Evolutionary conservation across 2,113 vertebrate genomes (phyloP).

Genomic region (Phalacrocorax brasilianus): DNA sequence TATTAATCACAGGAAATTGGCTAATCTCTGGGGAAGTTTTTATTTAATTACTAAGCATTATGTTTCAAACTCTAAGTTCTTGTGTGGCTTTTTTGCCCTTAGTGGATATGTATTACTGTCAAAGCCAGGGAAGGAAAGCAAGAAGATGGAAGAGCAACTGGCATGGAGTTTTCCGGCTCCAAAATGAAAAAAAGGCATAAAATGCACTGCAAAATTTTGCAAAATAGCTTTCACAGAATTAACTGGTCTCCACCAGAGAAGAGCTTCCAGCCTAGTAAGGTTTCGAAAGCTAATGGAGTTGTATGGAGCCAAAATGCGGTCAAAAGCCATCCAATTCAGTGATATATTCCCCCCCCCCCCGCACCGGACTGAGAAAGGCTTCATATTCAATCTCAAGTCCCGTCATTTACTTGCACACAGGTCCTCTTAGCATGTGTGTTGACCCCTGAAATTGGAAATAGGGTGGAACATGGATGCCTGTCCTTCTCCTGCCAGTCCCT

Average conservation of each 20-base stretch:
- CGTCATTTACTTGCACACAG: neutral
- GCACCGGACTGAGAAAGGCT: neutral
- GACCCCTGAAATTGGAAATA: neutral
- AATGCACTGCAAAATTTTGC: neutral
- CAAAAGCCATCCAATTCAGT: neutral
- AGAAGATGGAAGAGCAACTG: neutral
- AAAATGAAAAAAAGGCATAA: neutral
- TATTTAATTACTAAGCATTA: neutral
- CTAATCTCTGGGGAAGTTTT: neutral
- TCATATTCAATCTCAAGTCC: neutral
- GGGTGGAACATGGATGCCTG: neutral
- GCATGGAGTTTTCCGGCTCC: neutral
- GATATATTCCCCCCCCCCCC: neutral
- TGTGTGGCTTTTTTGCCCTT: neutral
- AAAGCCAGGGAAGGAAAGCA: neutral
- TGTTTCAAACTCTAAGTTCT: neutral
- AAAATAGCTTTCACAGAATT: neutral
- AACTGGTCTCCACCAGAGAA: neutral
- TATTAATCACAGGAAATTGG: neutral
- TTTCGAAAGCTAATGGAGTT: neutral
- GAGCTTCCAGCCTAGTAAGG: neutral
- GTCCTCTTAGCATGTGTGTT: neutral
- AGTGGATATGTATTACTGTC: neutral
- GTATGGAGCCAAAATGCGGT: neutral
- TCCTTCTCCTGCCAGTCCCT: neutral